Percentiles rank a stretch among this genome's conserved stretches.
Evolutionary conservation across 1,140 invertebrate species (phyloP).

Genomic region (Zophobas atratus): DNA sequence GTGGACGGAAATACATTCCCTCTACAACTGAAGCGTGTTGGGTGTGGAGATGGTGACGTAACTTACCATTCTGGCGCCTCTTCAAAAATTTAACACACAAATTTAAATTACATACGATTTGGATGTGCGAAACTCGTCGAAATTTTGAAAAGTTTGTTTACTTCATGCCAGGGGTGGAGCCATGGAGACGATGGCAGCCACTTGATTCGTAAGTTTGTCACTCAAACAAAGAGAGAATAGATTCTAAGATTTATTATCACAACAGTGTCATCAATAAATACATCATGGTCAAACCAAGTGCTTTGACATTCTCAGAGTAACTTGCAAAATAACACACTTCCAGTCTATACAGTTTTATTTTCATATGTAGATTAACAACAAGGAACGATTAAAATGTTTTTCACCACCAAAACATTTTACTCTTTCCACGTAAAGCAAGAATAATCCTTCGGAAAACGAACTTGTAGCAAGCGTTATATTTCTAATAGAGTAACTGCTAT

Average conservation of each 20-base stretch:
- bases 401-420: conserved; percentile 10
- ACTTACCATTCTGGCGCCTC: neutral
- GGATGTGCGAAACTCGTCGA: neutral
- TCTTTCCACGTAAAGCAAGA: conserved; percentile 34
- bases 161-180: neutral
- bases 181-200: conserved; percentile 7
- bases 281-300: conserved; percentile 32
- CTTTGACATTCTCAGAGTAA: conserved; percentile 5
- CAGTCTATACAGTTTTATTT: conserved; percentile 42
- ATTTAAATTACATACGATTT: conserved; percentile 17
- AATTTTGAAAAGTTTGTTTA: conserved; percentile 37
- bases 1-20: conserved; percentile 83
- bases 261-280: conserved; percentile 46
- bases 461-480: conserved; percentile 42
- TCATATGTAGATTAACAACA: conserved; percentile 25
- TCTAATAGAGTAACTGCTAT: conserved; percentile 30
- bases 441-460: conserved; percentile 31
- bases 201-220: neutral
- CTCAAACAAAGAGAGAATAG: too few relatives aligned
- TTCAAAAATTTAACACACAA: conserved; percentile 30
- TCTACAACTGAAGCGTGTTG: neutral
- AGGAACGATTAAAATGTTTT: conserved; percentile 12
- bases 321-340: conserved; percentile 32
- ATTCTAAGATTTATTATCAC: conserved; percentile 33
- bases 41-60: neutral